phyloP scores from a whole-genome alignment of 2,113 vertebrate genomes.

The Xenopus tropicalis region DNA sequence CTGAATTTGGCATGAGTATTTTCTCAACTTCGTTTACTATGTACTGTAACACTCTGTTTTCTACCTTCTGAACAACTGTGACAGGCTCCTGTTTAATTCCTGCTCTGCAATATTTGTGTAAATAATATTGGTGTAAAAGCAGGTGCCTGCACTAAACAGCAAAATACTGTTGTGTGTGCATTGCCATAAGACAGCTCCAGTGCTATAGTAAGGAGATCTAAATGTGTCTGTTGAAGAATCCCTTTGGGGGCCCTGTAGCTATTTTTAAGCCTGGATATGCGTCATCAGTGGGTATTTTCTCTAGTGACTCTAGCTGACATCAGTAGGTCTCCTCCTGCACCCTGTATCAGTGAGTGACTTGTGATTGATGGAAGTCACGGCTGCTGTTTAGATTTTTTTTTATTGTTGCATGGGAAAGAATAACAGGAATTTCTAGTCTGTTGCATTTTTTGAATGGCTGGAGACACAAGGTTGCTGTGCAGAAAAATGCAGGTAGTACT shows the following conservation, averaged over 20 bases:
- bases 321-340: slow-evolving; percentile 95
- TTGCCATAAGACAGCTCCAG: slow-evolving; percentile 63
- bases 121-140: too few species aligned
- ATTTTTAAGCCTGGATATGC: slow-evolving; percentile 99
- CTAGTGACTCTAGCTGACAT: slow-evolving; percentile 97
- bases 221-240: slow-evolving; percentile 92
- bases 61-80: too few species aligned
- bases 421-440: slow-evolving; percentile 76
- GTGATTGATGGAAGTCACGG: slow-evolving; percentile 86
- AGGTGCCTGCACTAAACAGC: slow-evolving; percentile 47
- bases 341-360: slow-evolving; percentile 82
- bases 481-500: slow-evolving; percentile 73
- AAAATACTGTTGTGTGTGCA: slow-evolving; percentile 67
- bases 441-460: slow-evolving; percentile 77
- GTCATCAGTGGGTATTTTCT: slow-evolving; percentile 99
- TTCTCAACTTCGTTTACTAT: too few species aligned
- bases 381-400: slow-evolving; percentile 65
- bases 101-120: too few species aligned
- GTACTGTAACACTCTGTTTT: too few species aligned
- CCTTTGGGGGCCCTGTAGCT: slow-evolving; percentile 87
- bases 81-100: too few species aligned
- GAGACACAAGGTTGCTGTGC: slow-evolving; percentile 70
- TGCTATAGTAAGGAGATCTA: slow-evolving; percentile 82
- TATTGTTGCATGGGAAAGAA: slow-evolving; percentile 67
- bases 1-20: too few species aligned